Base-by-base conservation (phyloP, 2,113 vertebrate genomes). In the Nansenia antarctica region DNA sequence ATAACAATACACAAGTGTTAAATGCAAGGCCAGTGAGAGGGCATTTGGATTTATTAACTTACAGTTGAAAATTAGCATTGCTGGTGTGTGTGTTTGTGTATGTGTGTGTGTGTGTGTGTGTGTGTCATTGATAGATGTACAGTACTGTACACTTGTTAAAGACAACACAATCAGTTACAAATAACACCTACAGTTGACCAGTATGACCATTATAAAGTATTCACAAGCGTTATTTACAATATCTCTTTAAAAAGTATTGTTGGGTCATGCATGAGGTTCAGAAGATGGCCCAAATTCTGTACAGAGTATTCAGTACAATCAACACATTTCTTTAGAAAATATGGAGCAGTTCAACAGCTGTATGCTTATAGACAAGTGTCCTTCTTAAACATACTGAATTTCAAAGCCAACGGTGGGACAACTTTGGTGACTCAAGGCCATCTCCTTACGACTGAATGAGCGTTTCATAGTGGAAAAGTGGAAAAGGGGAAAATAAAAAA, bases 191-290 rank as follows among this genome's bases (percentile, higher is more conserved):
- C n/a, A n/a, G n/a, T 20, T 7, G n/a, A 52, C 15, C 15, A 58
- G 29, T 12, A 15, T 9, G 26, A 27, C 29, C 57, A 59, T 24
- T 59, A 15, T 30, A 74, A 86, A 78, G 63, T 87, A 85, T 82
- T 83, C 82, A 88, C 85, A 84, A 82, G 74, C 70, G 78, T 73
- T 86, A 86, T 88, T 75, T 86, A 90, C 82, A 86, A 87, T 74
- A 87, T 78, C 64, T 84, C 66, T 29, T 42, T 73, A 79, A 83
- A 80, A 80, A 85, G 22, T 82, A 83, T 85, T 79, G 83, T 81
- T 70, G 73, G 78, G 76, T 83, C 88, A 87, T 89, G 85, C 83
- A 82, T 53, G 66, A 69, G 76, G 70, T 71, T 73, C 77, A 85
- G 9, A 55, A 55, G 53, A 55, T 5, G n/a, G n/a, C n/a, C n/a